A percentile compares a stretch with the other conserved stretches of the same genome.
Evolutionary conservation across 2,113 vertebrate species (phyloP).

Genomic region (Noctilio leporinus): DNA sequence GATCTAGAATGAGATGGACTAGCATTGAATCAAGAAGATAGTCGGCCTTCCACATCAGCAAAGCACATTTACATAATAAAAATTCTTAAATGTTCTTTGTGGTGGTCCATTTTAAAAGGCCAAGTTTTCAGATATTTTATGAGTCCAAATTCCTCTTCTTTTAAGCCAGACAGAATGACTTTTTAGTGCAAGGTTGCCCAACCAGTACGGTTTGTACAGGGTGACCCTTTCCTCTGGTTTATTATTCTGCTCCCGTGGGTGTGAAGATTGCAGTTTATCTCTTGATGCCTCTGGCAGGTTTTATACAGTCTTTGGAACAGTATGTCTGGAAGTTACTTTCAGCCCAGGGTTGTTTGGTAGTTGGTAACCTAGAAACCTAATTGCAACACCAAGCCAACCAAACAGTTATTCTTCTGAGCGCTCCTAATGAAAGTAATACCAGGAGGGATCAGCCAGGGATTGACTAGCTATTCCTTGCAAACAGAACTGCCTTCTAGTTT

Average conservation of each 20-base stretch:
- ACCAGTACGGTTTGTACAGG: not conserved
- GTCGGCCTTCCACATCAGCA: not conserved
- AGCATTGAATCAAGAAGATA: not conserved
- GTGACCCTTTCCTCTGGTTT: conserved; percentile 29
- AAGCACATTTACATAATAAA: not conserved
- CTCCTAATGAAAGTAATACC: conserved; percentile 57
- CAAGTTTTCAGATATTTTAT: conserved; percentile 28
- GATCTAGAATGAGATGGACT: not conserved
- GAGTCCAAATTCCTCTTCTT: conserved; percentile 25
- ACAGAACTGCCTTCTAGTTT: conserved; percentile 28
- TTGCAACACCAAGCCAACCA: conserved; percentile 66
- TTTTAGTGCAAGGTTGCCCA: not conserved
- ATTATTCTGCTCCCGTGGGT: not conserved
- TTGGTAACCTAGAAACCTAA: conserved; percentile 79
- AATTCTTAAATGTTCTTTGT: conserved; percentile 11
- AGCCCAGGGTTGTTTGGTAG: conserved; percentile 66
- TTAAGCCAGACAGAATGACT: not conserved
- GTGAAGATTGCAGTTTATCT: conserved; percentile 15
- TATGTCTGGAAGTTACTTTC: conserved; percentile 25
- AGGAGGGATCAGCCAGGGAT: conserved; percentile 49
- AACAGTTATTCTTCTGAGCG: conserved; percentile 60
- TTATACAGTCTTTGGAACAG: conserved; percentile 27
- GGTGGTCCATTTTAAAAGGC: not conserved
- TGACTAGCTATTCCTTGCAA: conserved; percentile 35
- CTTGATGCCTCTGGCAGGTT: not conserved